Conservation (phyloP, 2,888 invertebrate species). For the Lepidocyrtoides sp. region DNA sequence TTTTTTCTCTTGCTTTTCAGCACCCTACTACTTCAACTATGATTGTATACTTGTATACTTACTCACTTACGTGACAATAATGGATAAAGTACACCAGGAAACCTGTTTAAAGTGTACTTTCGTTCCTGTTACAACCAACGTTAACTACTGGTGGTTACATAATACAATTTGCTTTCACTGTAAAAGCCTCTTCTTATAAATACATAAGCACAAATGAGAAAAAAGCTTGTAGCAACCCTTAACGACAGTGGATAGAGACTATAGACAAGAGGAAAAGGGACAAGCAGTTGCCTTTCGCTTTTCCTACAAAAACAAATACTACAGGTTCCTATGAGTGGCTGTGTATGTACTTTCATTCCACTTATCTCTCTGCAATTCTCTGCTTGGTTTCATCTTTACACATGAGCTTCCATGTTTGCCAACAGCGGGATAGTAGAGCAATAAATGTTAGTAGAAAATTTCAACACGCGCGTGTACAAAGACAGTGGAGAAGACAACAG, state of each 20-base stretch:
- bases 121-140: background rate
- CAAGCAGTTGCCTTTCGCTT: conserved; percentile 6
- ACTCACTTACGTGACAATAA: background rate
- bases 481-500: background rate
- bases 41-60: background rate
- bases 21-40: background rate
- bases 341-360: background rate
- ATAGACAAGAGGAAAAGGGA: background rate
- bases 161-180: conserved; percentile 52
- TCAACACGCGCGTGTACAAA: too few species aligned
- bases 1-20: background rate
- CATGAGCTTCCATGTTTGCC: conserved; percentile 29
- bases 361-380: background rate
- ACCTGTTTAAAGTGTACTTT: conserved; percentile 24
- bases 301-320: background rate
- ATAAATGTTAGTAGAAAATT: background rate
- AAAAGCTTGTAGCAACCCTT: conserved; percentile 1
- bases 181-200: conserved; percentile 15
- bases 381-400: conserved; percentile 16
- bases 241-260: background rate
- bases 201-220: conserved; percentile 37
- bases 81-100: background rate
- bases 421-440: background rate
- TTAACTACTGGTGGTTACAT: conserved; percentile 24
- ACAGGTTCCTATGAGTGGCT: background rate